These are phyloP conservation scores for Pseudopleuronectes americanus DNA, from an alignment of 2,797 vertebrate species.

Conservation along the genomic window DNA sequence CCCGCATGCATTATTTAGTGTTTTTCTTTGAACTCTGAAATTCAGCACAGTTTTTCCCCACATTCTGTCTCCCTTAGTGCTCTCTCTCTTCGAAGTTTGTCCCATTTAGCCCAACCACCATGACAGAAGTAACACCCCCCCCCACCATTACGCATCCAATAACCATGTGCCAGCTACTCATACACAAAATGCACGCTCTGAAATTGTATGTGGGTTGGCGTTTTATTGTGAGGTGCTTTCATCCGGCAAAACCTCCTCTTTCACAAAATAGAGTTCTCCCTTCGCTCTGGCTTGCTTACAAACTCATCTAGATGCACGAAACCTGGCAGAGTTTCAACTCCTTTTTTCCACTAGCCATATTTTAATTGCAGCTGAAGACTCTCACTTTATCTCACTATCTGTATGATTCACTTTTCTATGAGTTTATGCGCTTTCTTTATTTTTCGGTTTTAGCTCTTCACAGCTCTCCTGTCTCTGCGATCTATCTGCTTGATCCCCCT, in stretches of 20 bases:
- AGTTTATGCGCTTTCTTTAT: slow-evolving; percentile 26
- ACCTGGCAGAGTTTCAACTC: slow-evolving; percentile 21
- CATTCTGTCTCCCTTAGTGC: slow-evolving; percentile 74
- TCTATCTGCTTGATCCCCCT: slow-evolving; percentile 54
- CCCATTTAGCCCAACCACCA: slow-evolving; percentile 78
- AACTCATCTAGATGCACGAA: slow-evolving; percentile 36
- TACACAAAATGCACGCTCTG: slow-evolving; percentile 52
- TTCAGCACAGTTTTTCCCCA: slow-evolving; percentile 69
- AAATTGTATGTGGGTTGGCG: slow-evolving; percentile 48
- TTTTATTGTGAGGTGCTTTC: slow-evolving; percentile 50
- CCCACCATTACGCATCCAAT: slow-evolving; percentile 64
- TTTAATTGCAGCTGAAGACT: slow-evolving; percentile 31
- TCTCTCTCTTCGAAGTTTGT: slow-evolving; percentile 79
- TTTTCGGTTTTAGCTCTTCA: slow-evolving; percentile 47
- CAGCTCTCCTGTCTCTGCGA: slow-evolving; percentile 35
- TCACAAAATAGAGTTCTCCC: slow-evolving; percentile 36
- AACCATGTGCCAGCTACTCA: slow-evolving; percentile 49
- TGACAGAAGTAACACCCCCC: slow-evolving; percentile 55
- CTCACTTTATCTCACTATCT: slow-evolving; percentile 33
- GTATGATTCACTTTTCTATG: slow-evolving; percentile 31
- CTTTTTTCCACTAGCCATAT: slow-evolving; percentile 21
- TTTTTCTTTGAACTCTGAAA: slow-evolving; percentile 86
- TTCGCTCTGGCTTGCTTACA: slow-evolving; percentile 37
- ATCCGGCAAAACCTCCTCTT: slow-evolving; percentile 34
- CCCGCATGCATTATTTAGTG: slow-evolving; percentile 85